Conservation (phyloP, 2,888 invertebrate species). For the Drosophila affinis region DNA sequence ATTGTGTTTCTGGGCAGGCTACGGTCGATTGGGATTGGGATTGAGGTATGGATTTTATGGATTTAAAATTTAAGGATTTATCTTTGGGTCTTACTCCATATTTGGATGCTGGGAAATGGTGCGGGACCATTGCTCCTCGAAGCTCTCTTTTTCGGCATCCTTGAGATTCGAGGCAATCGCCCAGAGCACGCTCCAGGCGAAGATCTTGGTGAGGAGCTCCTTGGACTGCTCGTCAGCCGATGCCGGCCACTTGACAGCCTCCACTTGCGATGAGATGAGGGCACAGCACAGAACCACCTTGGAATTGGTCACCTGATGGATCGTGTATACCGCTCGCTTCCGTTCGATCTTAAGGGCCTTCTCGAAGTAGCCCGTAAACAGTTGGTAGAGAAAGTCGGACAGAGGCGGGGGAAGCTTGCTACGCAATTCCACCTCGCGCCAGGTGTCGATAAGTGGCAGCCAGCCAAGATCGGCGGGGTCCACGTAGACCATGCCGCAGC, state of each 20-base stretch:
- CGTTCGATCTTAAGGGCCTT: conserved; percentile 88
- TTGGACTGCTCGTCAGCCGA: conserved; percentile 85
- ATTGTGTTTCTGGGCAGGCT: conserved; percentile 89
- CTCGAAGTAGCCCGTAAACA: conserved; percentile 88
- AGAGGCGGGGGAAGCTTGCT: conserved; percentile 85
- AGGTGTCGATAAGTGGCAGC: conserved; percentile 91
- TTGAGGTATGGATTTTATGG: too few species aligned
- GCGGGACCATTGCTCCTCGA: conserved; percentile 88
- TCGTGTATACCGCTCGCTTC: conserved; percentile 88
- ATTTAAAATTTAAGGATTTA: too few species aligned
- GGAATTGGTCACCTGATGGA: conserved; percentile 93
- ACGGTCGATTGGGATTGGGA: too few species aligned
- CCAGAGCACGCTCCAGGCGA: conserved; percentile 93
- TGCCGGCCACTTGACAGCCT: conserved; percentile 85
- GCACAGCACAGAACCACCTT: conserved; percentile 91
- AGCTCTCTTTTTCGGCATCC: conserved; percentile 88
- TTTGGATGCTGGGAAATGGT: conserved; percentile 84
- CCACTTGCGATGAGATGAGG: conserved; percentile 88
- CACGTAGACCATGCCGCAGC: conserved; percentile 95
- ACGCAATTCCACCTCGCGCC: conserved; percentile 86
- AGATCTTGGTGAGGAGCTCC: conserved; percentile 89
- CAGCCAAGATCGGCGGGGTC: conserved; percentile 93
- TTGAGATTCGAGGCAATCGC: conserved; percentile 92
- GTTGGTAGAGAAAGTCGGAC: conserved; percentile 86
- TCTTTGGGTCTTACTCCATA: conserved; percentile 59